These are phyloP conservation scores for Oxyteleia sp. DNA, from an alignment of 2,888 invertebrate species.

Conservation along the genomic window DNA sequence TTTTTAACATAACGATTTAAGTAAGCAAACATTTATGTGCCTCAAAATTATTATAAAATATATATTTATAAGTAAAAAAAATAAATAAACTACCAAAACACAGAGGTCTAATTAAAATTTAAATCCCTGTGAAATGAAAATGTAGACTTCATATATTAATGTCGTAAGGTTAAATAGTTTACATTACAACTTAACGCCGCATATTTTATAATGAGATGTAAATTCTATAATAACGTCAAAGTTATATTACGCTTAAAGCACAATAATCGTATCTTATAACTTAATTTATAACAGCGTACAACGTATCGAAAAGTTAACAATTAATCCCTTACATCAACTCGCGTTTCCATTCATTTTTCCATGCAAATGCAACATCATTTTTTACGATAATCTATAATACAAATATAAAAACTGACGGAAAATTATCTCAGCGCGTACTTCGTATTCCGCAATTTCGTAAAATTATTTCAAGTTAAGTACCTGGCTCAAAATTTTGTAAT, in stretches of 20 bases:
- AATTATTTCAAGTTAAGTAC: too few species aligned
- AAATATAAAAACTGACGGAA: neutral
- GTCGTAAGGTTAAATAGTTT: constrained; percentile 21
- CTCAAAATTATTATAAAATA: too few species aligned
- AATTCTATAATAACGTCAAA: constrained; percentile 9
- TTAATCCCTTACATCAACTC: constrained; percentile 1
- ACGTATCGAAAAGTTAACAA: neutral
- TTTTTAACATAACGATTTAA: too few species aligned
- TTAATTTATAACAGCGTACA: constrained; percentile 9
- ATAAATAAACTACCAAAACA: too few species aligned
- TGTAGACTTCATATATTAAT: neutral
- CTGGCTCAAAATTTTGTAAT: too few species aligned
- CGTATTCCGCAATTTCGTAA: too few species aligned
- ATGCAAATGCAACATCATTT: neutral
- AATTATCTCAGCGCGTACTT: too few species aligned
- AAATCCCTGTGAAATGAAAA: neutral
- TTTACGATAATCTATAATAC: constrained; percentile 1
- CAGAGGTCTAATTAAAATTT: too few species aligned
- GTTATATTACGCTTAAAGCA: constrained; percentile 9
- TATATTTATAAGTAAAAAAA: too few species aligned
- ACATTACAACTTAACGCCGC: neutral
- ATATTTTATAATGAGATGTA: constrained; percentile 16
- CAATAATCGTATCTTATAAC: constrained; percentile 16
- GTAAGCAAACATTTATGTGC: too few species aligned
- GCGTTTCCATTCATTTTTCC: too few species aligned